phyloP scores from a whole-genome alignment of 2,797 vertebrate species.

The Arctocebus calabarensis region DNA sequence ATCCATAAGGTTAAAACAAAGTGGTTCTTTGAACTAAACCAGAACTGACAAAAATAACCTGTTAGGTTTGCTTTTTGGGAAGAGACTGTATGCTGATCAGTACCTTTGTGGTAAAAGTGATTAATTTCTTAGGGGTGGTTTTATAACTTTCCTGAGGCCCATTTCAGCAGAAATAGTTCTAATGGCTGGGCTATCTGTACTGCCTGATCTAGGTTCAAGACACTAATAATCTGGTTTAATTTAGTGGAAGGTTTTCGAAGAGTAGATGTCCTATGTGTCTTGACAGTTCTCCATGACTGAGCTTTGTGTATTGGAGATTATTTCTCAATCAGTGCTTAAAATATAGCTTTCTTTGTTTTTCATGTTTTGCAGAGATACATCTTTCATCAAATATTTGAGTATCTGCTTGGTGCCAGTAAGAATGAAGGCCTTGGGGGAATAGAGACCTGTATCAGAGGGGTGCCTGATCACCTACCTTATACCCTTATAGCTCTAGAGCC shows the following conservation, averaged over 20 bases:
- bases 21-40: neutral
- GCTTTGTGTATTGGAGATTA: neutral
- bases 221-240: neutral
- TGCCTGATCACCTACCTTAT: neutral
- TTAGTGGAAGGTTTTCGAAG: neutral
- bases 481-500: neutral
- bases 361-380: neutral
- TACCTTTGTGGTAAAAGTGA: constrained; percentile 41
- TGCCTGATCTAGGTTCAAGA: neutral
- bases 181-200: neutral
- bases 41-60: neutral
- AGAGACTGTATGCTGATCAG: neutral
- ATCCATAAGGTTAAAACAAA: neutral
- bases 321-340: neutral
- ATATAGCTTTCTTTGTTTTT: neutral
- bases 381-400: constrained; percentile 28
- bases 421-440: neutral
- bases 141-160: neutral
- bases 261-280: neutral
- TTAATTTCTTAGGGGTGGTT: neutral
- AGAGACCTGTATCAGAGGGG: neutral
- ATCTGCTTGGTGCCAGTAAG: neutral
- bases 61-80: neutral
- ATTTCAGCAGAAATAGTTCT: constrained; percentile 44
- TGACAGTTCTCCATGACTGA: neutral